A percentile compares a stretch with the other conserved stretches of the same genome.
Evolutionary conservation across 2,113 vertebrate genomes (phyloP).

Genomic region (Dascyllus trimaculatus): DNA sequence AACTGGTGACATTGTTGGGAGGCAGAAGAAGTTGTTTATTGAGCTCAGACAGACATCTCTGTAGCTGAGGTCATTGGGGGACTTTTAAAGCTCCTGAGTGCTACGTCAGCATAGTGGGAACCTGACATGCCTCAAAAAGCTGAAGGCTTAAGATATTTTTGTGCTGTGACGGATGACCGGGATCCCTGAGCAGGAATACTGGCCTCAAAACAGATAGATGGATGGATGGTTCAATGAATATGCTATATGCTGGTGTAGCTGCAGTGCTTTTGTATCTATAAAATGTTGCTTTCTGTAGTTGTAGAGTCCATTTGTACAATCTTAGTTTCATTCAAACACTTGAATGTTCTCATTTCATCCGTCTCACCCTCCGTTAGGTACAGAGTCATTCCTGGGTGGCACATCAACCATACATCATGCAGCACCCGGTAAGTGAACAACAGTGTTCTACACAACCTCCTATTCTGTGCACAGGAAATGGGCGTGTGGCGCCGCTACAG

Average conservation of each 20-base stretch:
- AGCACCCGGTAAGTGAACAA: slow-evolving; percentile 93
- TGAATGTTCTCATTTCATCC: slow-evolving; percentile 24
- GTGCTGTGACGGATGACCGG: slow-evolving; percentile 9
- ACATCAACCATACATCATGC: slow-evolving; percentile 98
- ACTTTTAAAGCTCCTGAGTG: slow-evolving; percentile 24
- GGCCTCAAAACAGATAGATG: neutral
- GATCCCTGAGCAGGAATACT: neutral
- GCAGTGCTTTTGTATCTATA: too few species aligned
- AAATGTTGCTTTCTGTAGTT: neutral
- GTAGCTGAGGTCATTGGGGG: neutral
- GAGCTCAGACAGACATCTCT: neutral
- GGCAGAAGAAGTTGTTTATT: neutral
- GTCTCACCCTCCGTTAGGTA: slow-evolving; percentile 82
- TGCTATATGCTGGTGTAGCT: too few species aligned
- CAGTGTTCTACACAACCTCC: neutral
- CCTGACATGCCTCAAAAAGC: slow-evolving; percentile 22
- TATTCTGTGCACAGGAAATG: slow-evolving; percentile 67
- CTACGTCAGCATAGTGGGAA: slow-evolving; percentile 6
- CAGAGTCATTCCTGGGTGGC: slow-evolving; percentile 99
- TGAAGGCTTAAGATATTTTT: slow-evolving; percentile 15
- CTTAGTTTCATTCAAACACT: neutral
- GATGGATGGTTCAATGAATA: neutral
- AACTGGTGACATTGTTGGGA: neutral
- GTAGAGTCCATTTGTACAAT: neutral
- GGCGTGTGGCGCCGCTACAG: slow-evolving; percentile 48